Conservation (phyloP, 2,113 vertebrate species). For the Antigone vipio region DNA sequence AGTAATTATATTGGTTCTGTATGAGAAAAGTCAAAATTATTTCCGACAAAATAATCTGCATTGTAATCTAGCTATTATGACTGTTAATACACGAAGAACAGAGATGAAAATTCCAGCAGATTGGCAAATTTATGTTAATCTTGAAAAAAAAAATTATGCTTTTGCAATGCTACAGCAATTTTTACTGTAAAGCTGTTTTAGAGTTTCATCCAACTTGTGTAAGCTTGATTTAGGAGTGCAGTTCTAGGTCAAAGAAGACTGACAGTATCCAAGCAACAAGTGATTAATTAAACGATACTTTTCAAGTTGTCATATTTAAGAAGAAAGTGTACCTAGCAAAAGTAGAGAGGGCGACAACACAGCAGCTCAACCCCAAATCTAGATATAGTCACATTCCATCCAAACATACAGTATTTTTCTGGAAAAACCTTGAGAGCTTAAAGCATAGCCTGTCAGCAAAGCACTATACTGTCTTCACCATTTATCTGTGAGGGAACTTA, state of each 20-base stretch:
- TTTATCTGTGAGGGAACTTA: background rate
- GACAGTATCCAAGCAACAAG: conserved; percentile 5
- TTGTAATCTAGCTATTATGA: background rate
- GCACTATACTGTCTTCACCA: background rate
- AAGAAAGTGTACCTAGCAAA: background rate
- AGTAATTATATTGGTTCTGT: background rate
- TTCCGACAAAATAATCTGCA: background rate
- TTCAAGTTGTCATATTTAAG: background rate
- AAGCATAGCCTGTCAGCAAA: background rate
- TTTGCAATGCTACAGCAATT: background rate
- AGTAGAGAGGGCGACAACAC: background rate
- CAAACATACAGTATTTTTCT: background rate
- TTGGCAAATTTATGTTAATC: background rate
- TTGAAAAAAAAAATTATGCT: background rate
- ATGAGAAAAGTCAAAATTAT: background rate
- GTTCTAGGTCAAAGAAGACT: background rate
- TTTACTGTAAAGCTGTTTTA: background rate
- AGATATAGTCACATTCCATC: background rate
- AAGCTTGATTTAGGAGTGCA: background rate
- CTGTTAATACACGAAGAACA: background rate
- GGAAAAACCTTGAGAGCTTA: background rate
- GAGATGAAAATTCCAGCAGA: background rate
- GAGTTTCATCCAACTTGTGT: background rate
- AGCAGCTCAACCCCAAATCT: background rate
- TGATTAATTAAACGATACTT: background rate